phyloP scores from a whole-genome alignment of 2,888 invertebrate species.

The Epistrophe eligans region DNA sequence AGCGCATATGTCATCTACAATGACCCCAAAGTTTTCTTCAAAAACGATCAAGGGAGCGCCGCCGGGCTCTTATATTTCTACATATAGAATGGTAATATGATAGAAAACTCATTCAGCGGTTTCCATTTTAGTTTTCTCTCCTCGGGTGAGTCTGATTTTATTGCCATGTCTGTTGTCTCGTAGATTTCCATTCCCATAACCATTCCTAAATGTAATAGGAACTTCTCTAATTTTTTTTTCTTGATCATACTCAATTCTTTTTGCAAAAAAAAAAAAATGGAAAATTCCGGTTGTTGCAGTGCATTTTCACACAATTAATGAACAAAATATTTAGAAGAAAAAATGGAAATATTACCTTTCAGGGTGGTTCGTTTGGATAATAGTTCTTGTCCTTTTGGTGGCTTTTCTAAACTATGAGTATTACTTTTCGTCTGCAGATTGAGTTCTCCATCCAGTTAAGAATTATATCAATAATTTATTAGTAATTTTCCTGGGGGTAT shows the following conservation, averaged over 20 bases:
- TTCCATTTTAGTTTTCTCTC: conserved; percentile 25
- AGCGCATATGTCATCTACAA: neutral
- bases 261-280: neutral
- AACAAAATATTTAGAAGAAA: neutral
- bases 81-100: neutral
- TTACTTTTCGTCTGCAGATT: neutral
- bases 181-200: neutral
- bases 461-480: neutral
- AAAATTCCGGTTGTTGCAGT: neutral
- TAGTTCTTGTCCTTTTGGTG: neutral
- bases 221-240: neutral
- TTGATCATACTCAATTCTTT: neutral
- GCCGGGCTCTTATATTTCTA: neutral
- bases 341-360: conserved; percentile 24
- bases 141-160: neutral
- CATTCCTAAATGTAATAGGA: neutral
- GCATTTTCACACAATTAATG: neutral
- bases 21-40: conserved; percentile 4
- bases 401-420: conserved; percentile 2
- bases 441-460: neutral
- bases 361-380: neutral
- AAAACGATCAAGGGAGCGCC: neutral
- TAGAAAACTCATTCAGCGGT: conserved; percentile 6
- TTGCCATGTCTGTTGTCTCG: neutral
- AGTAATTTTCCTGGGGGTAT: neutral